Conservation (phyloP, 2,113 vertebrate genomes). For the Pleuronectes platessa region DNA sequence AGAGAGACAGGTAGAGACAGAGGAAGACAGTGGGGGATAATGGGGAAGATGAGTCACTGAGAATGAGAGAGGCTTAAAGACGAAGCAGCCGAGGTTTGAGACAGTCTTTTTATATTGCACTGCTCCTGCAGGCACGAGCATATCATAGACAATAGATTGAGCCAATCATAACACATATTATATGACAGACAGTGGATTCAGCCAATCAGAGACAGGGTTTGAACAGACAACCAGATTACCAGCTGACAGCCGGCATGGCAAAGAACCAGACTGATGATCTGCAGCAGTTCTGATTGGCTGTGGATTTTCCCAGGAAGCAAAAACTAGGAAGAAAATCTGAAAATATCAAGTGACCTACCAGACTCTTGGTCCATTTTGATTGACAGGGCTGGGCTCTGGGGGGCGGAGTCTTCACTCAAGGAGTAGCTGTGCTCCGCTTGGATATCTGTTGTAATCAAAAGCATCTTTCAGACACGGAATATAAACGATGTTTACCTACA, state of each 20-base stretch:
- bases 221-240: neutral
- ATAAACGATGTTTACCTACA: neutral
- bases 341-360: constrained; percentile 78
- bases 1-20: constrained; percentile 22
- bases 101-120: neutral
- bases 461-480: constrained; percentile 41
- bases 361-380: constrained; percentile 93
- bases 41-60: constrained; percentile 29
- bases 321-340: neutral
- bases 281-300: constrained; percentile 21
- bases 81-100: neutral
- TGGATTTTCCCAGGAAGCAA: neutral
- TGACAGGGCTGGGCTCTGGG: constrained; percentile 94
- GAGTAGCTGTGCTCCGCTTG: constrained; percentile 99
- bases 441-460: constrained; percentile 85
- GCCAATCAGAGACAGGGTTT: constrained; percentile 19
- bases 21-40: constrained; percentile 1
- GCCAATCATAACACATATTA: constrained; percentile 7
- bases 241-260: neutral
- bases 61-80: neutral
- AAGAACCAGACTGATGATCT: neutral
- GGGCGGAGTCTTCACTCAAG: constrained; percentile 96
- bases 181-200: neutral
- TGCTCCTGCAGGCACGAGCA: neutral
- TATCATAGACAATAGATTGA: neutral